Evolutionary conservation across 1,140 invertebrate species (phyloP).

Genomic region (Tribolium madens): DNA sequence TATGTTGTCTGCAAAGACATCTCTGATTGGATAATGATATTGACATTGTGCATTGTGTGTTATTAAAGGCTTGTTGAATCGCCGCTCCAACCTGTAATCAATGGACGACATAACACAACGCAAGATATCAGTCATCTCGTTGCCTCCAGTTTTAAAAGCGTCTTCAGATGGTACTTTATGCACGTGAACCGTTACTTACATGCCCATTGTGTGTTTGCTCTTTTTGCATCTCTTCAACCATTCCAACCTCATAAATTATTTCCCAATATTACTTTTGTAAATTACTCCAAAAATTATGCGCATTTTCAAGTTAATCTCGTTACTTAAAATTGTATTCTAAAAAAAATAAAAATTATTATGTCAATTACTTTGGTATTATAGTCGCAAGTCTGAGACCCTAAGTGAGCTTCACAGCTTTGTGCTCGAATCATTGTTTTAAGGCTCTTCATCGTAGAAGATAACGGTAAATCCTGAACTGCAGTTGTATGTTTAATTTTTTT

Average conservation of each 20-base stretch:
- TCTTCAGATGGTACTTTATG: conserved; percentile 36
- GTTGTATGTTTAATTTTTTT: too few relatives aligned
- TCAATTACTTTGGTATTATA: too few relatives aligned
- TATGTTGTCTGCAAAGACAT: conserved; percentile 65
- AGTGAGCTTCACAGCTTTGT: background rate
- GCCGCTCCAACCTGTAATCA: conserved; percentile 59
- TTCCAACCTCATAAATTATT: background rate
- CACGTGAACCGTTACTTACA: conserved; percentile 39
- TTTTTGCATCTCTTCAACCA: conserved; percentile 1
- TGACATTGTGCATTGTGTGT: conserved; percentile 64
- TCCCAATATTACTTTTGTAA: background rate
- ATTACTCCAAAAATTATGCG: too few relatives aligned
- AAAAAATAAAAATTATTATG: too few relatives aligned
- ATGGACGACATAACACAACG: conserved; percentile 47
- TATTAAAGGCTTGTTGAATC: conserved; percentile 61
- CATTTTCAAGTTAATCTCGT: too few relatives aligned
- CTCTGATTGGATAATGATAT: conserved; percentile 66
- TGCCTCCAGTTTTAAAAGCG: conserved; percentile 46
- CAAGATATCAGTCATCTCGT: conserved; percentile 48
- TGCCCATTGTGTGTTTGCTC: conserved; percentile 6
- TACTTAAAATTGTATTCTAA: too few relatives aligned
- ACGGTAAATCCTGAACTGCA: too few relatives aligned
- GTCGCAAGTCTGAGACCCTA: too few relatives aligned
- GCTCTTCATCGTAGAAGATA: too few relatives aligned
- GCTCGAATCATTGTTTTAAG: background rate